Conservation (phyloP, 2,888 invertebrate species). For the Mylabris sibirica region DNA sequence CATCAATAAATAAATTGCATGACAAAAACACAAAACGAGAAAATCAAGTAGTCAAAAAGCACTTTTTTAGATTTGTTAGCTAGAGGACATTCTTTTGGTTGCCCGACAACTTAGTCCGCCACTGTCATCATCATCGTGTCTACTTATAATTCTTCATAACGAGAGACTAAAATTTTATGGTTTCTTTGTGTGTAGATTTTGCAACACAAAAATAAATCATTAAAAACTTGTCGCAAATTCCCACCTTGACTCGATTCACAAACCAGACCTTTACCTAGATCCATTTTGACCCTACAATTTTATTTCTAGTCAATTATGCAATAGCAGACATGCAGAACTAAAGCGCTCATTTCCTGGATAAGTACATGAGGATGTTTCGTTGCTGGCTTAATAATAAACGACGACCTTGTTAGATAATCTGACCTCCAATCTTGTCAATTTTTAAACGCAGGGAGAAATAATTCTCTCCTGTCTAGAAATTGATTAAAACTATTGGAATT, state of each 20-base stretch:
- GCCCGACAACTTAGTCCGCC: too few species aligned
- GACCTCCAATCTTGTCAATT: constrained; percentile 40
- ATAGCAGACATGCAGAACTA: constrained; percentile 37
- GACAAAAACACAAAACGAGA: too few species aligned
- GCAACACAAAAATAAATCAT: constrained; percentile 2
- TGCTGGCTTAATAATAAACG: constrained; percentile 22
- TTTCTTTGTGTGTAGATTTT: too few species aligned
- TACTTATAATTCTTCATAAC: too few species aligned
- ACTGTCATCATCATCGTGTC: neutral
- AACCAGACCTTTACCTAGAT: constrained; percentile 1
- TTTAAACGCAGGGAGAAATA: neutral
- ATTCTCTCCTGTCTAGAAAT: too few species aligned
- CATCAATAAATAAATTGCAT: too few species aligned
- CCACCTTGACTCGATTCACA: neutral
- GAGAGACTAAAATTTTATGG: too few species aligned
- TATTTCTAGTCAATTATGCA: constrained; percentile 21
- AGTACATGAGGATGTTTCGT: constrained; percentile 34
- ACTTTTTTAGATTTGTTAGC: too few species aligned
- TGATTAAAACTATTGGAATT: too few species aligned
- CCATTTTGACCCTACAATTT: constrained; percentile 8
- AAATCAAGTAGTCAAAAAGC: too few species aligned
- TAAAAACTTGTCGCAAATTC: neutral
- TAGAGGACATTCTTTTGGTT: too few species aligned
- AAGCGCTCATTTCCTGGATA: constrained; percentile 43
- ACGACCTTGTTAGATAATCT: constrained; percentile 42